Conservation (phyloP, 2,888 invertebrate genomes). For the Cryptophagus acutangulus region DNA sequence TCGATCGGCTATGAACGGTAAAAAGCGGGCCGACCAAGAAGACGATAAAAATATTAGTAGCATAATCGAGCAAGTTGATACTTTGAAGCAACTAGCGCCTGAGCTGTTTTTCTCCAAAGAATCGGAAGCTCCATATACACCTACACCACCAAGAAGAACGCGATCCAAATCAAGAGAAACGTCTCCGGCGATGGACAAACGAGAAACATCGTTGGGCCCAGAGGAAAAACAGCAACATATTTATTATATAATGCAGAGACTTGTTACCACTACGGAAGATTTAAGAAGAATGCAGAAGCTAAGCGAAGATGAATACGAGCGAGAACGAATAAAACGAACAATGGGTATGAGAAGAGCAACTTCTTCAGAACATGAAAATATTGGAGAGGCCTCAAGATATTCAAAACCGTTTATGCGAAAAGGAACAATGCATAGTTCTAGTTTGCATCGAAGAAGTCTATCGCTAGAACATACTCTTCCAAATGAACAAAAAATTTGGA, state of each 20-base stretch:
- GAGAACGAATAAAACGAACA: conserved; percentile 46
- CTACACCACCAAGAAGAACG: conserved; percentile 65
- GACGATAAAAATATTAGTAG: conserved; percentile 70
- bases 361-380: conserved; percentile 62
- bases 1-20: conserved; percentile 49
- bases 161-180: conserved; percentile 68
- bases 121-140: conserved; percentile 54
- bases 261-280: conserved; percentile 71
- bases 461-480: conserved; percentile 65
- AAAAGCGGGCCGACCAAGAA: conserved; percentile 54
- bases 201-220: conserved; percentile 49
- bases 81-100: conserved; percentile 69
- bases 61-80: conserved; percentile 71
- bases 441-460: conserved; percentile 63
- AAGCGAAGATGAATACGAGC: conserved; percentile 53
- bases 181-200: conserved; percentile 56
- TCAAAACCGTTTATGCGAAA: conserved; percentile 25
- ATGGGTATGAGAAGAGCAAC: conserved; percentile 50
- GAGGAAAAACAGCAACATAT: conserved; percentile 44
- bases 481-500: conserved; percentile 69
- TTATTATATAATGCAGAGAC: conserved; percentile 53
- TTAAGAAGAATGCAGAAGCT: conserved; percentile 48
- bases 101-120: conserved; percentile 55
- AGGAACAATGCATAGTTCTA: conserved; percentile 39
- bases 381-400: conserved; percentile 29